A percentile compares a stretch with the other conserved stretches of the same genome.
Conservation (phyloP, 2,888 invertebrate species). For the Chloroclystis v-ata region DNA sequence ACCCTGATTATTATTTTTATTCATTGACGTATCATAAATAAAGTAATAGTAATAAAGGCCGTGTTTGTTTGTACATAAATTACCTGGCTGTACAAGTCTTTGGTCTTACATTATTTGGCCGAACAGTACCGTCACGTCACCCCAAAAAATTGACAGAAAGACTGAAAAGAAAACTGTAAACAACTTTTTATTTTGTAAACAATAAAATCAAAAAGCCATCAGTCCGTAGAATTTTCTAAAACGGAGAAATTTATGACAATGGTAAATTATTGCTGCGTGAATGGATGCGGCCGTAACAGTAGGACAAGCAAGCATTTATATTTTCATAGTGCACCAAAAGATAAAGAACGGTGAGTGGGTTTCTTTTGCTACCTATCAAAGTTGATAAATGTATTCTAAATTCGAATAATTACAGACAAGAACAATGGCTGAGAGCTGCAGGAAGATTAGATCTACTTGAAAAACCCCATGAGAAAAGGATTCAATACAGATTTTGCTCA, state of each 20-base stretch:
- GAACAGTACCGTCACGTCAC: too few species aligned
- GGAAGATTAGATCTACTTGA: conserved; percentile 51
- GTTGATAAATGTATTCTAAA: too few species aligned
- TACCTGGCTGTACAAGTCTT: too few species aligned
- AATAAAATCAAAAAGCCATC: too few species aligned
- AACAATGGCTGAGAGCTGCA: conserved; percentile 56
- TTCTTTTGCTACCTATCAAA: neutral
- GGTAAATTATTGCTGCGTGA: conserved; percentile 69
- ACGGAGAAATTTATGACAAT: conserved; percentile 20
- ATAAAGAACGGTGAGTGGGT: conserved; percentile 46
- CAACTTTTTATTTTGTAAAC: neutral
- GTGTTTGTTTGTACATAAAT: too few species aligned
- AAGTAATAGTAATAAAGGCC: too few species aligned
- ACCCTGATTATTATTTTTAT: too few species aligned
- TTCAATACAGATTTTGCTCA: conserved; percentile 56
- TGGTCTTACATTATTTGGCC: too few species aligned
- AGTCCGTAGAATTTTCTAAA: too few species aligned
- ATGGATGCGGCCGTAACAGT: conserved; percentile 60
- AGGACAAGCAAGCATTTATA: conserved; percentile 57
- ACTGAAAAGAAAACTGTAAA: too few species aligned
- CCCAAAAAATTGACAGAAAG: too few species aligned
- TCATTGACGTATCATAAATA: too few species aligned
- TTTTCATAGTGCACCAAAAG: conserved; percentile 62
- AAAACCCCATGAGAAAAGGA: conserved; percentile 37
- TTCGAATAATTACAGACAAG: conserved; percentile 38